Percentiles rank a stretch among this genome's conserved stretches.
These are phyloP conservation scores for Melipona beecheii DNA, from an alignment of 2,888 invertebrate species.

Conservation along the genomic window DNA sequence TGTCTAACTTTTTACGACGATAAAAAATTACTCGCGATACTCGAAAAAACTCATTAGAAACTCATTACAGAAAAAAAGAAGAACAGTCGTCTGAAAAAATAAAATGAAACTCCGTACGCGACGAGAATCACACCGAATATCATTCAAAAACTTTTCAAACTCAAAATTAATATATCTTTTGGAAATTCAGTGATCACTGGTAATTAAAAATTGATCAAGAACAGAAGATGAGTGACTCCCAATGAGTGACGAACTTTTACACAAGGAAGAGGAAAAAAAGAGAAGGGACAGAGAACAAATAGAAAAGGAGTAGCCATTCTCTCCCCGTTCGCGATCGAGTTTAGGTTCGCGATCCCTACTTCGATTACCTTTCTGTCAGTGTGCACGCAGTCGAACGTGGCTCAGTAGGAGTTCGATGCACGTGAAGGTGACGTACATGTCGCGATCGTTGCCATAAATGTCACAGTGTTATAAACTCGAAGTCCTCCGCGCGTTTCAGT, in stretches of 20 bases:
- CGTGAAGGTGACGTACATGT: slow-evolving; percentile 43
- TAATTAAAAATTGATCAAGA: not conserved
- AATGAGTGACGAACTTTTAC: not conserved
- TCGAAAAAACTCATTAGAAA: no score
- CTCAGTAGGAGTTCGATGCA: slow-evolving; percentile 57
- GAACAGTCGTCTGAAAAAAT: no score
- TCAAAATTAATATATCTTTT: not conserved
- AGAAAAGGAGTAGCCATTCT: no score
- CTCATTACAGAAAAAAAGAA: no score
- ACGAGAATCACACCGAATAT: no score
- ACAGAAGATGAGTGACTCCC: not conserved
- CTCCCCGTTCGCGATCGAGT: slow-evolving; percentile 44
- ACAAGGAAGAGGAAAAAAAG: not conserved
- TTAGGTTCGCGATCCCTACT: slow-evolving; percentile 55
- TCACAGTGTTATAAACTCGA: slow-evolving; percentile 27
- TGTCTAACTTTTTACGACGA: no score
- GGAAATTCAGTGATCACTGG: not conserved
- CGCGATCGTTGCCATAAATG: slow-evolving; percentile 40
- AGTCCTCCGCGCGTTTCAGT: slow-evolving; percentile 23
- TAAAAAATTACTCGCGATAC: no score
- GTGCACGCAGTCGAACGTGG: slow-evolving; percentile 29
- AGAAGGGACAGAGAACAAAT: no score
- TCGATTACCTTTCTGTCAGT: slow-evolving; percentile 50
- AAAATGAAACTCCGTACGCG: no score
- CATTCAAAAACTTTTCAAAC: no score